These are phyloP conservation scores for Neogobius melanostomus DNA, from an alignment of 2,113 vertebrate species.

Conservation along the genomic window DNA sequence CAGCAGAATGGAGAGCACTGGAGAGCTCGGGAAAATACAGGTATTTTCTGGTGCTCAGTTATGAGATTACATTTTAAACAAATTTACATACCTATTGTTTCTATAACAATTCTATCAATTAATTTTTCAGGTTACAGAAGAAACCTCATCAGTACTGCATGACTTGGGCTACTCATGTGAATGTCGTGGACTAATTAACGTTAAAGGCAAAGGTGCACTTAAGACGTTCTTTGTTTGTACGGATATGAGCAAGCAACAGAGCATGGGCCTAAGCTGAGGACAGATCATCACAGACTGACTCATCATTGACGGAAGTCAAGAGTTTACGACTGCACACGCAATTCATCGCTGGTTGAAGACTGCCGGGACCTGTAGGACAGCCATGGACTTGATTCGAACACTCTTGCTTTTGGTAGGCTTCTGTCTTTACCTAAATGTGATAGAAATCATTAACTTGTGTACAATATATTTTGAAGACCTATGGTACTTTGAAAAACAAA, in stretches of 20 bases:
- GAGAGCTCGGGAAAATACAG: conserved; percentile 96
- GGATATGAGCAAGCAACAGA: conserved; percentile 91
- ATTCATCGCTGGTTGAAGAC: conserved; percentile 10
- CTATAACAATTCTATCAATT: background rate
- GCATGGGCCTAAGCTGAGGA: conserved; percentile 85
- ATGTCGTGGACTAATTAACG: conserved; percentile 91
- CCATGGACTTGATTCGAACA: conserved; percentile 16
- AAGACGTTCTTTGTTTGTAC: conserved; percentile 96
- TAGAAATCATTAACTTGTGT: conserved; percentile 22
- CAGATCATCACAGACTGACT: background rate
- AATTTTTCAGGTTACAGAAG: conserved; percentile 87
- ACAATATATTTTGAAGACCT: conserved; percentile 33
- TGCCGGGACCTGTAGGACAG: conserved; percentile 1
- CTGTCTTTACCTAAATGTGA: conserved; percentile 29
- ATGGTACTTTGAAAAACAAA: conserved; percentile 33
- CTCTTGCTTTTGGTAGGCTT: conserved; percentile 37
- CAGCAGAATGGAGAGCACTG: conserved; percentile 96
- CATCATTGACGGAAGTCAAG: conserved; percentile 11
- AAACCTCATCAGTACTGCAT: conserved; percentile 85
- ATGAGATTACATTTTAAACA: background rate
- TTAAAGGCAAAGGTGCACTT: conserved; percentile 97
- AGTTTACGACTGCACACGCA: conserved; percentile 11
- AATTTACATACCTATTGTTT: background rate
- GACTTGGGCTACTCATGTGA: conserved; percentile 92
- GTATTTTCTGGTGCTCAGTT: conserved; percentile 36